These are phyloP conservation scores for Cladorhizidae sp. DNA, from an alignment of 37 sponge, comb jelly and placozoan genomes.

Conservation along the genomic window DNA sequence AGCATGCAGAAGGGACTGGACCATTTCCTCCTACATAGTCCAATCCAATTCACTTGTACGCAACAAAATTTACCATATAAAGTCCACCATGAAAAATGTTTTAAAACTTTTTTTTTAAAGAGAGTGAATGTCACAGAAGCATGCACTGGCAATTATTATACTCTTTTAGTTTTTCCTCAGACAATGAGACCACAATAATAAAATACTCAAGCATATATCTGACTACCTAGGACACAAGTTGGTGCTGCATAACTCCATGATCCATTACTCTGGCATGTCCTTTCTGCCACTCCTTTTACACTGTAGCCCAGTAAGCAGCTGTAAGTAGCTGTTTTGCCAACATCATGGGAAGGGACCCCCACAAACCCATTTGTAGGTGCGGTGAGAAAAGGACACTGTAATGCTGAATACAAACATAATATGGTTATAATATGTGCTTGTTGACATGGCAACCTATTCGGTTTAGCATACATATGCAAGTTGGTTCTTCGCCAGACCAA, in stretches of 20 bases:
- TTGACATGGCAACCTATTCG: neutral
- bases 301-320: conserved; percentile 50
- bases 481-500: conserved; percentile 61
- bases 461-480: conserved; percentile 49
- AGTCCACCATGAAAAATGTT: too few species aligned
- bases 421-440: neutral
- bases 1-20: too few species aligned
- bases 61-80: too few species aligned
- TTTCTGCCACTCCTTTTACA: conserved; percentile 27
- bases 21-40: too few species aligned
- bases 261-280: conserved; percentile 48
- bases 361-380: conserved; percentile 40
- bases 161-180: too few species aligned
- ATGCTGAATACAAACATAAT: neutral
- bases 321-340: conserved; percentile 54
- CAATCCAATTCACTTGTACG: too few species aligned
- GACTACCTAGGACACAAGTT: conserved; percentile 32
- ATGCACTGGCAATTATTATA: too few species aligned
- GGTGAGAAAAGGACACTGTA: neutral
- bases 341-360: neutral
- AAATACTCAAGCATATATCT: too few species aligned
- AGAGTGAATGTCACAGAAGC: too few species aligned
- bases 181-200: too few species aligned
- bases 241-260: conserved; percentile 60
- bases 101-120: too few species aligned